Conservation (phyloP, 2,113 vertebrate species). For the Cricetomys ansorgei region DNA sequence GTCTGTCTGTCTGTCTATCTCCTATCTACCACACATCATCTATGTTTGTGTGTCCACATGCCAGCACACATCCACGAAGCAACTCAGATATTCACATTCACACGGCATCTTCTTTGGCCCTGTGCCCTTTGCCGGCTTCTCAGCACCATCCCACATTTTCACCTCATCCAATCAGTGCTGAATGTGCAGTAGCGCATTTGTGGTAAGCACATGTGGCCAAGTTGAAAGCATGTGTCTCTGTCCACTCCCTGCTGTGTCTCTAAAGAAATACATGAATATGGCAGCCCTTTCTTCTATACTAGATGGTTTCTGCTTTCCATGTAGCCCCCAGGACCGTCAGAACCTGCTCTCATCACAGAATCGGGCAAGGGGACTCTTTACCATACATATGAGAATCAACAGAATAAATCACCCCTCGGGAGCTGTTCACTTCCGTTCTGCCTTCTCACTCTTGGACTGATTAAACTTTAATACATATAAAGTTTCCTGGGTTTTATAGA, state of each 20-base stretch:
- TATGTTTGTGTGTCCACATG: background rate
- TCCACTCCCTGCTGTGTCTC: background rate
- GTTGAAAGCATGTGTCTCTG: background rate
- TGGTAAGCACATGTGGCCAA: background rate
- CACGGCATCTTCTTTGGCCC: background rate
- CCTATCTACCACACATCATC: background rate
- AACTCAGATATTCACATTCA: background rate
- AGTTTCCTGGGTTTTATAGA: constrained; percentile 59
- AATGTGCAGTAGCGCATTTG: background rate
- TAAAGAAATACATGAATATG: constrained; percentile 53
- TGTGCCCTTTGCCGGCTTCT: background rate
- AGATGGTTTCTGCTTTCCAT: constrained; percentile 38
- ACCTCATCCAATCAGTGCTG: no score
- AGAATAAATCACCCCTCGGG: constrained; percentile 58
- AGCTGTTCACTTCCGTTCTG: background rate
- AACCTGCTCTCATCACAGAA: constrained; percentile 24
- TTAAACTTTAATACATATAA: constrained; percentile 58
- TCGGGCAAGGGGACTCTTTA: constrained; percentile 54
- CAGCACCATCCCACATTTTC: rapidly evolving
- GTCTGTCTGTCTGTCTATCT: background rate
- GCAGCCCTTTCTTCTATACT: constrained; percentile 37
- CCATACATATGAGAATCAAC: constrained; percentile 64
- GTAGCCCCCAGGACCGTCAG: constrained; percentile 14
- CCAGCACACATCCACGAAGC: background rate
- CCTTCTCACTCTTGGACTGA: constrained; percentile 16